Base-by-base conservation (phyloP, 2,888 invertebrate species). In the Aelia acuminata region DNA sequence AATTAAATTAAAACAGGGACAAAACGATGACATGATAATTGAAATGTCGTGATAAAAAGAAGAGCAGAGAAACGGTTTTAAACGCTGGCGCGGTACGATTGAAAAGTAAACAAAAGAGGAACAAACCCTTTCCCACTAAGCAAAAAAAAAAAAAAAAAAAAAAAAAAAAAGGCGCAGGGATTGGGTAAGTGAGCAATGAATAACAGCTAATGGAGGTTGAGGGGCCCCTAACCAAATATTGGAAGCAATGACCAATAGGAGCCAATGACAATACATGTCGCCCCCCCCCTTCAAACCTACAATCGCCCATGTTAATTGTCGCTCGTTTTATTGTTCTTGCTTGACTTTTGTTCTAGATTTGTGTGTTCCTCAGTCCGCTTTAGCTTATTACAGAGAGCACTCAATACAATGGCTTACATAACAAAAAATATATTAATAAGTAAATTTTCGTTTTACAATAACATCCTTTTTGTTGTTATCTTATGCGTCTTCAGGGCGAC, bases 121-220 rank as follows among this genome's bases (percentile, higher is more conserved):
- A 70, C 31, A 70, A 63, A n/a, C 8, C n/a, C n/a, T 4, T 3
- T 26, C 57, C 57, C 26, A 22, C 57, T 22, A 13, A 10, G 0
- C 31, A 13, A 3, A n/a, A 70, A 70, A 70, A 70, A 70, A 63
- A 20, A 15, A 63, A n/a, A 4, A 35, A 26, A 3, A 10, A 70
- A 70, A 70, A 70, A 31, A 70, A 70, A 70, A 13, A n/a, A n/a
- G n/a, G n/a, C n/a, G n/a, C 31, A 4, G 15, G 63, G 35, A 70
- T 70, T 70, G 63, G 63, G 22, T 35, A 70, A 70, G 63, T 35
- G 63, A 70, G 7, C 63, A 70, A 70, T 70, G 63, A 35, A 70
- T 70, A 35, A 70, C 31, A 35, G 63, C 31, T 70, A 70, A 70
- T 70, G 35, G 63, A 70, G 20, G 63, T 13, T 0, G 26, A 13